A percentile compares a stretch with the other conserved stretches of the same genome.
These are phyloP conservation scores for Cryptoblepharus egeriae DNA, from an alignment of 2,797 vertebrate species.

Conservation along the genomic window DNA sequence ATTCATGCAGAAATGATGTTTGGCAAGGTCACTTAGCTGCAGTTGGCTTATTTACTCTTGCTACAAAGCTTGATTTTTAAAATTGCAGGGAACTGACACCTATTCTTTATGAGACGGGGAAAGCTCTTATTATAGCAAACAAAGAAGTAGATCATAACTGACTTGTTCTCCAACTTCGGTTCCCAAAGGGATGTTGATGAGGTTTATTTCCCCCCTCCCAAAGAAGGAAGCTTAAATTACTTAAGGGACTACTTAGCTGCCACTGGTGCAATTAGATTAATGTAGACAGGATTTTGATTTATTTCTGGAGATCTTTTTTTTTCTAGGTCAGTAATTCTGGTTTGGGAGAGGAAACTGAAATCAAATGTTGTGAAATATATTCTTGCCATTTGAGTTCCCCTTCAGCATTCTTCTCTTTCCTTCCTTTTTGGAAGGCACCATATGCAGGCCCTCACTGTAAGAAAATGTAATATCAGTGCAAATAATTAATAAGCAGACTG, in stretches of 20 bases:
- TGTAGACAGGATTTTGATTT: constrained; percentile 66
- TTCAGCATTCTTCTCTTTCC: constrained; percentile 23
- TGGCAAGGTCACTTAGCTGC: neutral
- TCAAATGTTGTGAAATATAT: neutral
- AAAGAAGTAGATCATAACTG: constrained; percentile 61
- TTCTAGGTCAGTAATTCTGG: constrained; percentile 66
- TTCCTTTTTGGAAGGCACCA: neutral
- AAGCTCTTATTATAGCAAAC: constrained; percentile 51
- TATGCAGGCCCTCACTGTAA: neutral
- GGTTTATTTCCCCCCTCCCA: constrained; percentile 9
- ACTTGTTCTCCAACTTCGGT: constrained; percentile 57
- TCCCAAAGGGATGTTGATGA: constrained; percentile 37
- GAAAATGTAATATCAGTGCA: constrained; percentile 29
- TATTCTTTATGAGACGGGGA: constrained; percentile 25
- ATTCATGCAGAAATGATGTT: neutral
- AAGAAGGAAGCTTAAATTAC: constrained; percentile 73
- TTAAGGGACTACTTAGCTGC: constrained; percentile 72
- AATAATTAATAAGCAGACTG: constrained; percentile 28
- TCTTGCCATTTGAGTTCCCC: constrained; percentile 25
- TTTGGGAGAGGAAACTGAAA: constrained; percentile 54
- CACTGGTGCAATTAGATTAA: constrained; percentile 69
- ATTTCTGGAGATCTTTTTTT: constrained; percentile 66
- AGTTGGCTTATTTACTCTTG: constrained; percentile 26
- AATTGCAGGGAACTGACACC: constrained; percentile 5
- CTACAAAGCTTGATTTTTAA: neutral